Evolutionary conservation across 2,797 vertebrate genomes (phyloP).

Genomic region (Phyllotis vaccarum): DNA sequence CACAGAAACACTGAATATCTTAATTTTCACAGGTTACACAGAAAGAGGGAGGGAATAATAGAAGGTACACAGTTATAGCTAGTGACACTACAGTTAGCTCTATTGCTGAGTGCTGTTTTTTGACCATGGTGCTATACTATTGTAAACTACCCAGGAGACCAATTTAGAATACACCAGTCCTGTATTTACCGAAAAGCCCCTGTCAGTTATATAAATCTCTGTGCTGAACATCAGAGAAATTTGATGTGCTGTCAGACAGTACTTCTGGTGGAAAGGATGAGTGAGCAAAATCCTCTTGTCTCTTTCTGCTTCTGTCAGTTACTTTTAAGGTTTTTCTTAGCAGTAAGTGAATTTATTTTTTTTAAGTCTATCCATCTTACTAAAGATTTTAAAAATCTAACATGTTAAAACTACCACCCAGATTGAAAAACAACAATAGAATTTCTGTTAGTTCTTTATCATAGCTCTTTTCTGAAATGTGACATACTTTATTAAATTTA

Average conservation of each 20-base stretch:
- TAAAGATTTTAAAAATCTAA: constrained; percentile 42
- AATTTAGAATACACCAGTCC: constrained; percentile 13
- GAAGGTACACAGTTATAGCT: background rate
- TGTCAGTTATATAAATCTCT: constrained; percentile 49
- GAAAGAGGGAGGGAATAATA: background rate
- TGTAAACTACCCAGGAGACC: background rate
- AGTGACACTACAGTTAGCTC: background rate
- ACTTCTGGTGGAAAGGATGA: background rate
- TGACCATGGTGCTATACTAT: background rate
- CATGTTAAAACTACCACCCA: background rate
- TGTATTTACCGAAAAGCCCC: constrained; percentile 47
- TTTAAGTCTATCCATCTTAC: background rate
- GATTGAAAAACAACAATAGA: background rate
- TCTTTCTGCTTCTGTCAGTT: constrained; percentile 31
- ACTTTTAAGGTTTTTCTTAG: constrained; percentile 63
- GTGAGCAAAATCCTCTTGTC: constrained; percentile 47
- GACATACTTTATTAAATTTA: constrained; percentile 25
- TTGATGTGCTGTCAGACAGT: constrained; percentile 39
- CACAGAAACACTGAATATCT: too few relatives aligned
- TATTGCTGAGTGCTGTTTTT: background rate
- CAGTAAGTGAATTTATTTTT: constrained; percentile 26
- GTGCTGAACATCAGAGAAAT: constrained; percentile 4
- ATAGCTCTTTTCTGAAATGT: background rate
- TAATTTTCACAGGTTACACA: background rate
- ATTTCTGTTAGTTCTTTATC: constrained; percentile 33